Evolutionary conservation across 2,888 invertebrate genomes (phyloP), one percentile per base, ranked within the genome.

Genomic region (Congeria kusceri): DNA sequence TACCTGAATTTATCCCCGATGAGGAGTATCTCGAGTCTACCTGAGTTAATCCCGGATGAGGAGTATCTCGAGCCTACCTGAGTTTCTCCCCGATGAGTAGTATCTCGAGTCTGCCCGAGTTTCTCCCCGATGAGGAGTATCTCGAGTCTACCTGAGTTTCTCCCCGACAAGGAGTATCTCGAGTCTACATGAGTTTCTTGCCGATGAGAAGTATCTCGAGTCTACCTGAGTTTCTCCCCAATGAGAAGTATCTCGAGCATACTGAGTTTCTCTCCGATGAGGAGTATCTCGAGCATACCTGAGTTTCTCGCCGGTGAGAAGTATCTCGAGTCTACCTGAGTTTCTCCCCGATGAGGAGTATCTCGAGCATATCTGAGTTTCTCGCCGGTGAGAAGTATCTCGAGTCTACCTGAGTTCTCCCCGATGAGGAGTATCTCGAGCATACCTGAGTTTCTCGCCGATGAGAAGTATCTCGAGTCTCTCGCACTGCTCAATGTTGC

Each of bases 1-100:
- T 77, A 77, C 77, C 77, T 72, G 9, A 77, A 47, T 53, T 73
- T 59, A 27, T 77, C 77, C 27, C 77, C 77, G 4, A 73, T 68
- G 1, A 72, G 25, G 44, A 77, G 28, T n/a, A 77, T 25, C 53
- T 73, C 77, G 46, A 56, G 23, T 4, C 28, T n/a, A n/a, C n/a
- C n/a, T n/a, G n/a, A n/a, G n/a, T n/a, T n/a, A n/a, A n/a, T n/a
- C n/a, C n/a, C n/a, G n/a, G n/a, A n/a, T n/a, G n/a, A n/a, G n/a
- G n/a, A n/a, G n/a, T n/a, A n/a, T n/a, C n/a, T n/a, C n/a, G n/a
- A 18, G 23, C n/a, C n/a, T 77, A 77, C 77, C 77, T 72, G 9
- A 77, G 57, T 53, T 73, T 59, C 39, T 77, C 77, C 27, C 77
- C 77, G 4, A 73, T 68, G 1, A 72, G 25, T 28, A 77, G 28